Evolutionary conservation across 2,113 vertebrate species (phyloP).

Genomic region (Rhynchomys soricoides): DNA sequence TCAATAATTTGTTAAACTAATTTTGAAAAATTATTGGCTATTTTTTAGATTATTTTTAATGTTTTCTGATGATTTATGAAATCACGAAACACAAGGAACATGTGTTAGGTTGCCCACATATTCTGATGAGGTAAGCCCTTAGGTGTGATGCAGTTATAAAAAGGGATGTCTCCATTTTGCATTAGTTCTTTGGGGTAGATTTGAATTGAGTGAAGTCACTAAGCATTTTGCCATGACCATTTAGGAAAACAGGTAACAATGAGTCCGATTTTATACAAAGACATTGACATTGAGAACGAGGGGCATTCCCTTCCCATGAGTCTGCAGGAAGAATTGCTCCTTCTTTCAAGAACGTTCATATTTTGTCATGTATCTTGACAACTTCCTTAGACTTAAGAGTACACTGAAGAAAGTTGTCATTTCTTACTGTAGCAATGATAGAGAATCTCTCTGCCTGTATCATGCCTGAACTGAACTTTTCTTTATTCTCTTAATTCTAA

Average conservation of each 20-base stretch:
- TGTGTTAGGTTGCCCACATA: background rate
- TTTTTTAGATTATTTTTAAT: background rate
- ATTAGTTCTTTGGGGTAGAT: background rate
- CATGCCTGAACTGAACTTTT: background rate
- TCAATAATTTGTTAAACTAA: slow-evolving; percentile 42
- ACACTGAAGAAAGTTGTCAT: background rate
- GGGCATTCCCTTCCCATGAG: background rate
- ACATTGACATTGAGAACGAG: slow-evolving; percentile 14
- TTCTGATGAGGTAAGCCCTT: background rate
- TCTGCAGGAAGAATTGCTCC: background rate
- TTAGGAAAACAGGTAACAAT: background rate
- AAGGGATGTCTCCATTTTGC: background rate
- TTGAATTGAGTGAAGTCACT: background rate
- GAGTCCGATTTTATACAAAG: background rate
- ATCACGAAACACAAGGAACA: background rate
- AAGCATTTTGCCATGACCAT: slow-evolving; percentile 12
- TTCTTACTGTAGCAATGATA: background rate
- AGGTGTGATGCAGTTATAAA: background rate
- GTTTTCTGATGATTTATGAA: slow-evolving; percentile 3
- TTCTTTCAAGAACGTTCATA: background rate
- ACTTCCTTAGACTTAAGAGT: background rate
- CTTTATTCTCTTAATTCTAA: slow-evolving; percentile 25
- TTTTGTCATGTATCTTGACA: background rate
- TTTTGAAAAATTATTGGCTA: background rate
- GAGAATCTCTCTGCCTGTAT: background rate